Evolutionary conservation across 2,113 vertebrate genomes (phyloP).

Genomic region (Myrmophylax atrothorax): DNA sequence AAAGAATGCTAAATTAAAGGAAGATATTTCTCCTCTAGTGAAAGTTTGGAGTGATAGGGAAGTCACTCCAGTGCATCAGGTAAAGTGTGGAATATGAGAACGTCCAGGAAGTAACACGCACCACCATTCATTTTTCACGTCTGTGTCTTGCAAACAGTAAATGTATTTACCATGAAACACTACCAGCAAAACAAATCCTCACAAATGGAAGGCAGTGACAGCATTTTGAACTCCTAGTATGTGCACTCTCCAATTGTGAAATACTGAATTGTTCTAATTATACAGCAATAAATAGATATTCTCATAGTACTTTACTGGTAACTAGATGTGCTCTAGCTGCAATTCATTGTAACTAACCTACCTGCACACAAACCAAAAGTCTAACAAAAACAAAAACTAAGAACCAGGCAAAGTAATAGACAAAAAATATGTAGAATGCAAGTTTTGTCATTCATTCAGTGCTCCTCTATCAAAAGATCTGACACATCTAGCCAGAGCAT

Average conservation of each 20-base stretch:
- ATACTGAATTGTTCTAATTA: background rate
- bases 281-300: background rate
- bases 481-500: background rate
- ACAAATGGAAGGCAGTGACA: fast-evolving
- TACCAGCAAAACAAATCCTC: background rate
- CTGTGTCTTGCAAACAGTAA: background rate
- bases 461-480: background rate
- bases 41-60: background rate
- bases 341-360: background rate
- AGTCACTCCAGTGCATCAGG: background rate
- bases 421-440: fast-evolving
- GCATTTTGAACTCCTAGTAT: background rate
- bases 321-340: background rate
- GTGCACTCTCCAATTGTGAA: background rate
- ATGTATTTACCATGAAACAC: background rate
- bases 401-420: background rate
- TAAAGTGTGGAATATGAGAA: background rate
- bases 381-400: background rate
- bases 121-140: background rate
- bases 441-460: background rate
- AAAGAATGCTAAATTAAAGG: background rate
- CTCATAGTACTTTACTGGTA: background rate
- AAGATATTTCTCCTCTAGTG: background rate
- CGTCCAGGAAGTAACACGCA: fast-evolving
- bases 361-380: background rate